Base-by-base conservation (phyloP, 2,888 invertebrate species). In the Philhelius pedissequus region DNA sequence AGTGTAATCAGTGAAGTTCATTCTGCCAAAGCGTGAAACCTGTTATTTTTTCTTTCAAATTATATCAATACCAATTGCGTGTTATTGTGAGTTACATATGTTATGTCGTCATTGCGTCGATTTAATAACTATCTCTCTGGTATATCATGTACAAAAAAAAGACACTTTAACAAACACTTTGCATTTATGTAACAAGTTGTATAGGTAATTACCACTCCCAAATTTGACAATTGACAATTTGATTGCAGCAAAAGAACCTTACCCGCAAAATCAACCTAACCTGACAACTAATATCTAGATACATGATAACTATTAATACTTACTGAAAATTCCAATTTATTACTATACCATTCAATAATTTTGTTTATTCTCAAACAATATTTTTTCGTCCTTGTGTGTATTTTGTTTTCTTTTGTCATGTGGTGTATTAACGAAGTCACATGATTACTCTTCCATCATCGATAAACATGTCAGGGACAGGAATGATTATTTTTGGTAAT, bases 291-390 rank as follows among this genome's bases (percentile, higher is more conserved):
- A 45, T 45, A 11, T 20, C 1, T 22, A 20, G 18, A 45, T 45
- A 8, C 20, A 25, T 6, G 3, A 48, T 13, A 48, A 48, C 25
- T 48, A 7, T 79, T 54, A 74, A 74, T 79, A 79, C 52, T 70
- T 58, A 74, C 79, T 58, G 56, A 20, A 74, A 64, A 60, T 68
- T 62, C 68, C 43, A 58, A 48, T 50, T 43, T 62, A 58, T 25
- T 64, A 68, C 9, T 56, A n/a, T n/a, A 62, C 11, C 43, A 79
- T 83, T 79, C 74, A 83, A 79, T 83, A 70, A 83, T 64, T 79
- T 64, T 83, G 83, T 75, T 83, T 74, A 70, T 58, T n/a, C 50
- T 56, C 64, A 70, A 69, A 69, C 62, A 79, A 69, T 50, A 27
- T 64, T 69, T 30, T 52, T n/a, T 4, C 5, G 32, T 56, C 69